Conservation (phyloP, 2,888 invertebrate species). For the Ptychoptera contaminata region DNA sequence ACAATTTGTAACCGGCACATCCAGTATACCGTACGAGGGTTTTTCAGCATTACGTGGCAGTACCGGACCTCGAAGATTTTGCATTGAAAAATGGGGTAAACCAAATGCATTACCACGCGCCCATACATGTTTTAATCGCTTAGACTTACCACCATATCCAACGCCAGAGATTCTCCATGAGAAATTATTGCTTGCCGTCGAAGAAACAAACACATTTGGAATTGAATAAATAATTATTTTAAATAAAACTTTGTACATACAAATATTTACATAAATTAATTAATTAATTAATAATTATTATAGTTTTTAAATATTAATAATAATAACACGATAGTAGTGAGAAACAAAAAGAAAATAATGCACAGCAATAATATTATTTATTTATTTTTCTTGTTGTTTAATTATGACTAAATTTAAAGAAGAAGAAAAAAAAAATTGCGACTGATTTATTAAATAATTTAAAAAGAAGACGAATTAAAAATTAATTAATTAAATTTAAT, state of each 20-base stretch:
- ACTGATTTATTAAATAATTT: too few relatives aligned
- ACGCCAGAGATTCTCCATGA: slow-evolving; percentile 82
- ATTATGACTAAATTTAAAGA: too few relatives aligned
- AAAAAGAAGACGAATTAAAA: too few relatives aligned
- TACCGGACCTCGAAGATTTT: slow-evolving; percentile 89
- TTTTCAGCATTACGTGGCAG: slow-evolving; percentile 89
- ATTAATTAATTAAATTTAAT: too few relatives aligned
- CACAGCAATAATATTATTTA: too few relatives aligned
- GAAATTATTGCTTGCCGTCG: slow-evolving; percentile 82
- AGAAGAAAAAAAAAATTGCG: too few relatives aligned
- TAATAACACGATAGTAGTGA: too few relatives aligned
- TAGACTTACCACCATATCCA: slow-evolving; percentile 92
- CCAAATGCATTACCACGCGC: slow-evolving; percentile 87
- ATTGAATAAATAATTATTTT: slow-evolving; percentile 61
- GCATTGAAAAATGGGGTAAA: slow-evolving; percentile 95
- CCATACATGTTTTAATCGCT: slow-evolving; percentile 93
- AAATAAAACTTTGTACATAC: too few relatives aligned
- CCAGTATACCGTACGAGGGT: slow-evolving; percentile 95
- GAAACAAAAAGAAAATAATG: too few relatives aligned
- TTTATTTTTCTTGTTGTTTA: too few relatives aligned
- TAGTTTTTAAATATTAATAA: too few relatives aligned
- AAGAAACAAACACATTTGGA: slow-evolving; percentile 92
- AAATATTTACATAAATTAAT: too few relatives aligned
- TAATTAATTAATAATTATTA: not conserved
- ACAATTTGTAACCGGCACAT: slow-evolving; percentile 96